A percentile compares a stretch with the other conserved stretches of the same genome.
Conservation (phyloP, 2,797 vertebrate genomes). For the Alectoris magna region DNA sequence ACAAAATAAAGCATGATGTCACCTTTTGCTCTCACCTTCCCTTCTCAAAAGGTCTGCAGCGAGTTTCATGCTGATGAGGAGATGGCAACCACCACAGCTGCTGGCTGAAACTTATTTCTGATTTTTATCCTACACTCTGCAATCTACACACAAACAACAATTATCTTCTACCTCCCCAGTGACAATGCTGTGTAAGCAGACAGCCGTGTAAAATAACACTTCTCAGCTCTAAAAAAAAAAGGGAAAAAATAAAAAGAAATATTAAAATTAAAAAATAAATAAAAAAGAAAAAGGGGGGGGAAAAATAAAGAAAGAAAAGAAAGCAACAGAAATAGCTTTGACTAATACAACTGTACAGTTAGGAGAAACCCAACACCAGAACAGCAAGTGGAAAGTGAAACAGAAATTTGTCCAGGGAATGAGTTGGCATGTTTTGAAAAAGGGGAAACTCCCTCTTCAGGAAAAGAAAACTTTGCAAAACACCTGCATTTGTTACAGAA, state of each 20-base stretch:
- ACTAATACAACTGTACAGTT: background rate
- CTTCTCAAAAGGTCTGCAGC: background rate
- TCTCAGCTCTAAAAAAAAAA: background rate
- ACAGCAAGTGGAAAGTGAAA: constrained; percentile 35
- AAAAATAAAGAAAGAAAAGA: background rate
- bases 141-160: background rate
- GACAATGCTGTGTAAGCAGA: background rate
- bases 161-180: background rate
- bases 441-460: background rate
- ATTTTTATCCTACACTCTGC: background rate
- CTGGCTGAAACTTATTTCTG: background rate
- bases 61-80: background rate
- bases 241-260: background rate
- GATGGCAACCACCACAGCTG: background rate
- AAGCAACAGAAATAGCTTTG: background rate
- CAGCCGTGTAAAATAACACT: background rate
- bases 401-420: constrained; percentile 2
- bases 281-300: background rate
- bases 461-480: background rate
- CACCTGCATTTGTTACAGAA: background rate
- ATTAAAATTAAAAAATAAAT: background rate
- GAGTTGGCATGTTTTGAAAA: background rate
- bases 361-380: background rate
- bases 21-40: background rate
- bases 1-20: background rate